Percentiles rank a stretch among this genome's conserved stretches.
These are phyloP conservation scores for Melikaiella ostensackeni DNA, from an alignment of 2,888 invertebrate species.

Conservation along the genomic window DNA sequence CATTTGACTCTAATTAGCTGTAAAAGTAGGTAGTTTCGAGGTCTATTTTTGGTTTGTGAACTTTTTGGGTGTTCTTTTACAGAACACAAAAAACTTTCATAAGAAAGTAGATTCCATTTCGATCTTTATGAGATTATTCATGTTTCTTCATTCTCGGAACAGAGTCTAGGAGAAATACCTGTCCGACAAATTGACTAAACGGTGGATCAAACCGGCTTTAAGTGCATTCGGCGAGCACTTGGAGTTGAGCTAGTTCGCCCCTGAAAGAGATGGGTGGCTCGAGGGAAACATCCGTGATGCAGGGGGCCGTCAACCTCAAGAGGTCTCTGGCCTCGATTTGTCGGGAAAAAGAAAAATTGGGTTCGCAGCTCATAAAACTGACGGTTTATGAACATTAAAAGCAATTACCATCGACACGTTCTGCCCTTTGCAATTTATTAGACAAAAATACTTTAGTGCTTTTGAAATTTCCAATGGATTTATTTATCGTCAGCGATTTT, in stretches of 20 bases:
- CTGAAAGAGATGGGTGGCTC: slow-evolving; percentile 21
- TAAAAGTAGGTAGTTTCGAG: no score
- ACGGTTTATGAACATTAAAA: slow-evolving; percentile 8
- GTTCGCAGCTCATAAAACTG: slow-evolving; percentile 24
- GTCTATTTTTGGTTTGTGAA: no score
- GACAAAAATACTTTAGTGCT: not conserved
- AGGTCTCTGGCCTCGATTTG: slow-evolving; percentile 38
- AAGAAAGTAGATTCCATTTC: no score
- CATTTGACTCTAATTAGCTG: no score
- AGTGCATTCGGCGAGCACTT: slow-evolving; percentile 4
- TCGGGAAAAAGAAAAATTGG: slow-evolving; percentile 29
- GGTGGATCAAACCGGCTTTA: slow-evolving; percentile 12
- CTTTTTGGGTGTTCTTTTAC: no score
- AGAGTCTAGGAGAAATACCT: slow-evolving; percentile 10
- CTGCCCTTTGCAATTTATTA: slow-evolving; percentile 7
- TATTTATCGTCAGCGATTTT: not conserved
- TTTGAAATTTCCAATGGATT: not conserved
- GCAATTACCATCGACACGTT: slow-evolving; percentile 28
- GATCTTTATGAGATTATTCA: slow-evolving; percentile 8
- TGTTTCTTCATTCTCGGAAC: slow-evolving; percentile 2
- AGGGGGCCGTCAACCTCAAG: slow-evolving; percentile 27
- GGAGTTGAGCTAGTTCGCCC: slow-evolving; percentile 31
- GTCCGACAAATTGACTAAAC: slow-evolving; percentile 30
- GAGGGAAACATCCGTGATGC: slow-evolving; percentile 17
- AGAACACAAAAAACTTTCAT: no score